These are phyloP conservation scores for Siphamia tubifer DNA, from an alignment of 2,113 vertebrate genomes.

Conservation along the genomic window DNA sequence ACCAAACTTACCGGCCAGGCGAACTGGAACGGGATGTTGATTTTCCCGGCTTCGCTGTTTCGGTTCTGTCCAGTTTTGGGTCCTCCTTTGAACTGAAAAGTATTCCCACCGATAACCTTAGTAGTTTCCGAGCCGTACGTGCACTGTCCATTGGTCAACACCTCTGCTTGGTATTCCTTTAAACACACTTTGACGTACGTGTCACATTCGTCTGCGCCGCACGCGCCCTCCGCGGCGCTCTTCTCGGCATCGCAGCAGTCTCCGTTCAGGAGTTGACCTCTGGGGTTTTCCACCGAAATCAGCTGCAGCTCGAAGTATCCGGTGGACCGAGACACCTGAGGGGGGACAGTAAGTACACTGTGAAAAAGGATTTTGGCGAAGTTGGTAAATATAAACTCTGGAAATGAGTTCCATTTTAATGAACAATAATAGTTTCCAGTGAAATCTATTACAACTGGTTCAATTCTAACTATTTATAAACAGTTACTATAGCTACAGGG, in stretches of 20 bases:
- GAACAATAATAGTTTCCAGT: too few relatives aligned
- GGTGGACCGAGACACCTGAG: conserved; percentile 86
- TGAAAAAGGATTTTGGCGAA: too few relatives aligned
- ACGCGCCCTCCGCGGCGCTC: conserved; percentile 78
- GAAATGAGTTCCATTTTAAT: too few relatives aligned
- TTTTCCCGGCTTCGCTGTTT: conserved; percentile 81
- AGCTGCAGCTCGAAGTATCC: conserved; percentile 97
- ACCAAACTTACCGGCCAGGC: conserved; percentile 90
- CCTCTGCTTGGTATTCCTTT: conserved; percentile 95
- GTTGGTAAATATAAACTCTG: too few relatives aligned
- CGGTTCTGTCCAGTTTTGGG: conserved; percentile 77
- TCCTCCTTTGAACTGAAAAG: conserved; percentile 85
- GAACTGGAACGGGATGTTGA: conserved; percentile 91
- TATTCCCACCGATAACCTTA: conserved; percentile 92
- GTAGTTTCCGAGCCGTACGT: conserved; percentile 91
- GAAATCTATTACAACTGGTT: too few relatives aligned
- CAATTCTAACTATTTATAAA: too few relatives aligned
- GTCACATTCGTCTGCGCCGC: conserved; percentile 89
- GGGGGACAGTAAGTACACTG: conserved; percentile 36
- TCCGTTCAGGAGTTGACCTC: conserved; percentile 88
- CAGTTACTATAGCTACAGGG: too few relatives aligned
- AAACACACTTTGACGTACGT: conserved; percentile 92
- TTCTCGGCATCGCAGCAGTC: conserved; percentile 88
- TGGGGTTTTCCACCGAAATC: conserved; percentile 88
- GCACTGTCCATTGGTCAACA: conserved; percentile 84